Percentiles rank a stretch among this genome's conserved stretches.
These are phyloP conservation scores for Crotalus horridus DNA, from an alignment of 2,113 vertebrate species.

Conservation along the genomic window DNA sequence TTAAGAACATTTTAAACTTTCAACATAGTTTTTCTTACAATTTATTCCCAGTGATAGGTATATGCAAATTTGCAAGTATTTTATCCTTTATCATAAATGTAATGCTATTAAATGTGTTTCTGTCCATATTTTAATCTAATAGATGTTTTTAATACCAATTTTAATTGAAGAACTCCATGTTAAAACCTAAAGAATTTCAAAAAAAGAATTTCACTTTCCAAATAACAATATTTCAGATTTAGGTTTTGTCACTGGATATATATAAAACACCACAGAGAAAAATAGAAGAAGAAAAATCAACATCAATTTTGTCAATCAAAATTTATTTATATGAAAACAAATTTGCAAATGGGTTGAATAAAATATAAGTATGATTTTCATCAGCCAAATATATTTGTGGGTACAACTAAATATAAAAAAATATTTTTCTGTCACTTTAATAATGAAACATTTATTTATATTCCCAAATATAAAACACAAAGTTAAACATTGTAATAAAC, in stretches of 20 bases:
- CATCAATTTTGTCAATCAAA: background rate
- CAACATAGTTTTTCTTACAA: background rate
- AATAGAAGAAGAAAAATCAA: background rate
- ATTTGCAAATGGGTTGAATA: background rate
- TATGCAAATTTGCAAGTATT: background rate
- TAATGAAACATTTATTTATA: conserved; percentile 11
- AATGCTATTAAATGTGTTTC: background rate
- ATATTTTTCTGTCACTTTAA: conserved; percentile 7
- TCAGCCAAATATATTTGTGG: conserved; percentile 5
- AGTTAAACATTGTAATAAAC: conserved; percentile 8
- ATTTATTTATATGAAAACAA: conserved; percentile 1
- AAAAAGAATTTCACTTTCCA: background rate
- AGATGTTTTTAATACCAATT: background rate
- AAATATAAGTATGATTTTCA: conserved; percentile 26
- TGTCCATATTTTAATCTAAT: background rate
- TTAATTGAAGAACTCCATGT: background rate
- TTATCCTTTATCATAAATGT: background rate
- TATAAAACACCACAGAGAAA: background rate
- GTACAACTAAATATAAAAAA: background rate
- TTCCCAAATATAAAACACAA: conserved; percentile 8
- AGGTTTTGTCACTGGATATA: background rate
- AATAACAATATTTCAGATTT: background rate
- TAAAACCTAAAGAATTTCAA: background rate
- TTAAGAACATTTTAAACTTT: background rate
- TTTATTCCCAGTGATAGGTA: background rate